These are phyloP conservation scores for Austrofundulus limnaeus DNA, from an alignment of 2,113 vertebrate species.

Conservation along the genomic window DNA sequence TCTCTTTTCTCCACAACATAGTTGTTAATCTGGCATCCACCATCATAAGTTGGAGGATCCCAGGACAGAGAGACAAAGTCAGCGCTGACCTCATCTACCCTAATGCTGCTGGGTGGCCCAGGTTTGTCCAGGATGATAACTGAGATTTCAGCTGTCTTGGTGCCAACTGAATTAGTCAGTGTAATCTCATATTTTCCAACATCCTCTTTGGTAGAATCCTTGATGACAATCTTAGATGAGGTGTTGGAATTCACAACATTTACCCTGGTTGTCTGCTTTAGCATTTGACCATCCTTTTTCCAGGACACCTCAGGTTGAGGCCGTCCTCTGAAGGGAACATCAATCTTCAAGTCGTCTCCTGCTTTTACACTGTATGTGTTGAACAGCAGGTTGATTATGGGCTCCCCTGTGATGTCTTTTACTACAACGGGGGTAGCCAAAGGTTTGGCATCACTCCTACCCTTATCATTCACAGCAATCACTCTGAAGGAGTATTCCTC, in stretches of 20 bases:
- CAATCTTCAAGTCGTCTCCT: conserved; percentile 94
- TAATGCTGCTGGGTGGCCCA: conserved; percentile 88
- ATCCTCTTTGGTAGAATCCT: conserved; percentile 93
- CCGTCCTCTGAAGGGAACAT: conserved; percentile 91
- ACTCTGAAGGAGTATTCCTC: conserved; percentile 96
- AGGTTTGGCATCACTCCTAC: conserved; percentile 93
- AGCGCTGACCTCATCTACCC: conserved; percentile 91
- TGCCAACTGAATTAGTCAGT: conserved; percentile 87
- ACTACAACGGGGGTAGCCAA: conserved; percentile 90
- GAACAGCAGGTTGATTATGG: conserved; percentile 89
- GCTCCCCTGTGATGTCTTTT: conserved; percentile 91
- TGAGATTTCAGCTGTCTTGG: conserved; percentile 82
- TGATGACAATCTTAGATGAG: conserved; percentile 87
- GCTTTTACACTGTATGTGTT: conserved; percentile 92
- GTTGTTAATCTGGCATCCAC: conserved; percentile 98
- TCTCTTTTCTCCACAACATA: conserved; percentile 98
- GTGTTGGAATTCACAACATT: conserved; percentile 90
- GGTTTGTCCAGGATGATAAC: conserved; percentile 94
- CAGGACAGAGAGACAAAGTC: conserved; percentile 91
- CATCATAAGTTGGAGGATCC: conserved; percentile 92
- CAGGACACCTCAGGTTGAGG: conserved; percentile 88
- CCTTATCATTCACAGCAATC: conserved; percentile 93
- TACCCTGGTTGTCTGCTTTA: conserved; percentile 95
- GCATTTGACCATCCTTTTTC: conserved; percentile 89
- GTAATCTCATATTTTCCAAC: conserved; percentile 91